Evolutionary conservation across 2,797 vertebrate genomes (phyloP).

Genomic region (Coranthus polyacanthus): DNA sequence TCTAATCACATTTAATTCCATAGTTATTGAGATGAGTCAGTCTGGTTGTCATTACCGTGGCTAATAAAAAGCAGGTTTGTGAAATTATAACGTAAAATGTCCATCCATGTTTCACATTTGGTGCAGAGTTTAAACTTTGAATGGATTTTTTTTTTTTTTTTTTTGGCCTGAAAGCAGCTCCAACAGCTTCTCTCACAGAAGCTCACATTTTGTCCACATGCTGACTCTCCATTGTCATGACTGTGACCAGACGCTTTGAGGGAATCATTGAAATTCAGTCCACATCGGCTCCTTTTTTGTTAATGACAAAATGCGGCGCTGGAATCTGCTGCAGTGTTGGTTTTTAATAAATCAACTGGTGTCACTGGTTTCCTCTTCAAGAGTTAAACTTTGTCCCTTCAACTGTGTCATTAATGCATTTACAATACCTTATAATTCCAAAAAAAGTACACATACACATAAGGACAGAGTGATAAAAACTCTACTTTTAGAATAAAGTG

Average conservation of each 20-base stretch:
- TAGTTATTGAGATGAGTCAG: no score
- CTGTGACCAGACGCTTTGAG: neutral
- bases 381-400: neutral
- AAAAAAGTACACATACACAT: no score
- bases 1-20: no score
- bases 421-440: no score
- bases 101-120: no score
- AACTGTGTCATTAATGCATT: no score
- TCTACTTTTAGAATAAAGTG: no score
- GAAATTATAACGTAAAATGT: neutral
- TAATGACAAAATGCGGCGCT: constrained; percentile 6
- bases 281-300: constrained; percentile 8
- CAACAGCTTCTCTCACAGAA: neutral
- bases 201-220: neutral
- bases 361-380: neutral
- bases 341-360: neutral
- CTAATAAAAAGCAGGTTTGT: no score
- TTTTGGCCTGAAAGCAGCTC: neutral
- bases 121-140: neutral
- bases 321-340: neutral
- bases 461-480: no score
- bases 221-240: constrained; percentile 3
- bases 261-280: constrained; percentile 29
- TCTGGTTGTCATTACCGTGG: no score
- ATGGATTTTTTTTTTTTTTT: neutral